Base-by-base conservation (phyloP, 2,797 vertebrate genomes). In the Decapterus maruadsi region DNA sequence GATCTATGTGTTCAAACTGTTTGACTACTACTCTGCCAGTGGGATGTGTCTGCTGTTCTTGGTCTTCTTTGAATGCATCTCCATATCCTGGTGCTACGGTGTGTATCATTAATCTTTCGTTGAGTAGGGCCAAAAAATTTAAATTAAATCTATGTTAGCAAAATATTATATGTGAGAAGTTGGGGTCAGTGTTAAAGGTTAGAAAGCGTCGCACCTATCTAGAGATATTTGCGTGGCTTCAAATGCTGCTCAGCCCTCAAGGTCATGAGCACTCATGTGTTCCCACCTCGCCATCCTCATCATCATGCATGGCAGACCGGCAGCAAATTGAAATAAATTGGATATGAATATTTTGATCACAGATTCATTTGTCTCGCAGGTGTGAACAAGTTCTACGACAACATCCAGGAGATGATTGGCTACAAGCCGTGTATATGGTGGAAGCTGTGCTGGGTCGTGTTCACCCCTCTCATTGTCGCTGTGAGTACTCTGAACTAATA, bases 1-100 rank as follows among this genome's bases (percentile, higher is more conserved):
- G 78, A 95, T 99, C 82, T 99, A 99, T 46, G 98, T 99, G 87
- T 99, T 99, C 93, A 99, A 99, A 84, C 96, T 99, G 82, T 99
- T 99, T 43, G 98, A 99, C 89, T 99, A 99, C 94, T 99, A 99
- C 92, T 99, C 98, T 17, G 98, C 98, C 92, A 99, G 98, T 48
- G 98, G 98, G 73, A 99, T 99, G 98, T 98, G 96, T 89, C 96
- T 99, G 81, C 95, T 99, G 67, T 99, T 99, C 94, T 94, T 99
- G 73, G 98, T 99, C 83, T 99, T 99, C 95, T 99, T 99, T 80
- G 98, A 99, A 92, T 99, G 97, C 91, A 96, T 99, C 94, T 99
- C 98, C 61, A 99, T 99, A 95, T 99, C 98, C 90, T 99, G 98
- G 98, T 98, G 94, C 93, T 99, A 99, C 0, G 98, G 98, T 99